Base-by-base conservation (phyloP, 2,797 vertebrate genomes). In the Acrocephalus scirpaceus region DNA sequence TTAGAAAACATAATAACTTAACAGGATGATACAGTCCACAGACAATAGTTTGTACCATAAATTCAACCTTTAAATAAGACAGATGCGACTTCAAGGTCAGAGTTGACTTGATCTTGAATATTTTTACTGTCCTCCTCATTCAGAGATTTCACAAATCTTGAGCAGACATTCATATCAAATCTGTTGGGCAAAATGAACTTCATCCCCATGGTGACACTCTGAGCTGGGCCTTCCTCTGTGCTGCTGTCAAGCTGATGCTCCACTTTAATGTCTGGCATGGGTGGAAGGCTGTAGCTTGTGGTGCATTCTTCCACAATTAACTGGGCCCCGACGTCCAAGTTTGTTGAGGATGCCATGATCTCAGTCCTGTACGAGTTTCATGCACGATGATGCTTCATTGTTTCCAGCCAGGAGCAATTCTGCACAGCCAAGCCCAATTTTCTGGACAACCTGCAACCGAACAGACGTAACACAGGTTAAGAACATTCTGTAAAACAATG, bases 81-180 rank as follows among this genome's bases (percentile, higher is more conserved):
- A 61, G 99, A 99, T 3, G 99, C 99, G 54, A 99, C 99, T 97
- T 99, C 99, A 92, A 99, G 98, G 92, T 99, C 99, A 30, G 99
- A 99, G 98, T 99, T 99, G 80, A 99, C 99, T 97, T 99, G 99
- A 97, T 99, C 99, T 97, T 99, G 99, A 97, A 99, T 99, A 95
- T 99, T 99, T 98, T 99, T 99, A 96, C 99, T 99, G 57, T 99
- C 99, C 92, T 99, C 99, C 95, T 99, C 99, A 60, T 99, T 99
- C 67, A 99, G 97, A 5, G 99, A 99, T 91, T 99, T 99, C 50
- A 99, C 99, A 95, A 99, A 99, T 42, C 99, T 98, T 0, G 99
- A 99, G 96, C 99, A 99, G 27, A 99, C 99, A 1, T 99, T 99
- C 99, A 99, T 99, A 96, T 99, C 99, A 94, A 99, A 99, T 96